Base-by-base conservation (phyloP, 2,113 vertebrate species). In the Perognathus longimembris region DNA sequence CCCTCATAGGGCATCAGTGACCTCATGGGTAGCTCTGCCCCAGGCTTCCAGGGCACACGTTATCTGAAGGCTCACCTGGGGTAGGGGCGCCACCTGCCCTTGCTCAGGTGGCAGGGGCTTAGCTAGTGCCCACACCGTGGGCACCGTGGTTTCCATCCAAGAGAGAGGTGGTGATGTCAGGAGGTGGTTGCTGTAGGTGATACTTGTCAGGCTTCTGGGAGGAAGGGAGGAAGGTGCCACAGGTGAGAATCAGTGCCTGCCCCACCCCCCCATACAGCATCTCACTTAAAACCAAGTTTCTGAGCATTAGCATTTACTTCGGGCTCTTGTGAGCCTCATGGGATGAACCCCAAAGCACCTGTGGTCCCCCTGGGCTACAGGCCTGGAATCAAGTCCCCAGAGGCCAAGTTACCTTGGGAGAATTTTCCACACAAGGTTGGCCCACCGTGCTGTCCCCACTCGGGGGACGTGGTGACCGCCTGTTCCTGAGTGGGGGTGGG, bases 391-490 rank as follows among this genome's bases (percentile, higher is more conserved):
- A 45, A 45, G 12, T 45, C 45, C 45, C 45, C 3, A 45, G 45
- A 1, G 45, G 45, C 45, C 45, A 12, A 45, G 45, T 45, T 45
- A 45, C 45, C 45, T 45, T 17, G 38, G 34, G 24, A 38, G 40
- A 22, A 30, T 12, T 17, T 4, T 50, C 59, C 3, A 1, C 2
- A 11, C 15, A 12, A 2, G 28, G 76, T 6, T 11, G 28, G 21
- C 12, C 40, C 5, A 0, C 11, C 36, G 21, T 17, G 2, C 63
- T 1, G 6, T 15, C 4, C 0, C 5, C 20, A 21, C 0, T n/a
- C 1, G 7, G 40, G 40, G 2, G 24, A 12, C 50, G 4, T 22
- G 2, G 81, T 38, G 45, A 18, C 26, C 22, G 0, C 28, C 15
- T 6, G 3, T 11, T 30, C 40, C 80, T 32, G 42, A 8, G 45